Base-by-base conservation (phyloP, 2,888 invertebrate species). In the Spodoptera exigua region DNA sequence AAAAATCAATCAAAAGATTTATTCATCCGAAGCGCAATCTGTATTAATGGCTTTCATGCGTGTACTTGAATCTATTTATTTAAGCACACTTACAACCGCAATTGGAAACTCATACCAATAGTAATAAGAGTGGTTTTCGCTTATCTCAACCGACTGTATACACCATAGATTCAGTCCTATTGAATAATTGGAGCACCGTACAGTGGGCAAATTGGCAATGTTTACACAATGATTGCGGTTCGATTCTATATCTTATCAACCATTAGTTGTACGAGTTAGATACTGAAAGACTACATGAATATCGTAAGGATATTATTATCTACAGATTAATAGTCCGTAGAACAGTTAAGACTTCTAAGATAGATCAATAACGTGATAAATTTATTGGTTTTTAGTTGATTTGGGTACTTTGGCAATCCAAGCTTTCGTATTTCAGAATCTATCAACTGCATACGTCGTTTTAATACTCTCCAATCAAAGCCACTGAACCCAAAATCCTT, bases 201-300 rank as follows among this genome's bases (percentile, higher is more conserved):
- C 36, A 45, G 27, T 7, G 16, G 34, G 36, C 43, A 10, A 62
- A 40, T 17, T 40, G 62, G 10, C 34, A 39, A 70, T 65, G 63
- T 70, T 65, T 69, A 62, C 47, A 48, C 39, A 53, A 44, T 48
- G 64, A 69, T 65, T 62, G 47, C 10, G 35, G 43, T 49, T 16
- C 27, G 44, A 69, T 52, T 43, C 13, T 47, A 69, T 61, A 69
- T 10, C 53, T 35, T 69, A 69, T 62, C 47, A 40, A 44, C 4
- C n/a, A n/a, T n/a, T n/a, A n/a, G n/a, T n/a, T 2, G 43, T 40
- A 2, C 7, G 27, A 27, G 9, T 27, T 27, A 27, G 27, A 1
- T 27, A 27, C 27, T 9, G 27, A 27, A 27, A 27, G 0, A 27
- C 7, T 27, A 27, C 5, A 27, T 7, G 7, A 9, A 27, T 5